These are phyloP conservation scores for Galerucella pusilla DNA, from an alignment of 2,888 invertebrate genomes.

Conservation along the genomic window DNA sequence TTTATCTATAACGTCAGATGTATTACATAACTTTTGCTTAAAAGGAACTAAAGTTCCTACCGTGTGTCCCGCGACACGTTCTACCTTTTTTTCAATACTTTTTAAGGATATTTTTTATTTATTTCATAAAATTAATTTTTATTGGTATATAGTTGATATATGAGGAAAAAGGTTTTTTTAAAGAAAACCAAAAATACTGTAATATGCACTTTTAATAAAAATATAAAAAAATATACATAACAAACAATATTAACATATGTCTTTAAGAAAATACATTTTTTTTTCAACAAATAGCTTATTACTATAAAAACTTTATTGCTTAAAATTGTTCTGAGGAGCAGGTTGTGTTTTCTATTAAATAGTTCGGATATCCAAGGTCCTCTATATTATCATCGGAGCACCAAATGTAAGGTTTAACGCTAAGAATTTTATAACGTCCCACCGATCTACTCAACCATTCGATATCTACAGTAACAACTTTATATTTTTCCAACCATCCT, in stretches of 20 bases:
- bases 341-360: constrained; percentile 52
- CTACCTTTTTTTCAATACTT: no score
- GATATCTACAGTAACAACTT: constrained; percentile 60
- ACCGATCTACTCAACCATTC: constrained; percentile 62
- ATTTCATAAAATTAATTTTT: no score
- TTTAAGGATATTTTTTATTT: no score
- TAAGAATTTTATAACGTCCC: constrained; percentile 59
- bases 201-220: background rate
- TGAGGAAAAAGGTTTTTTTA: no score
- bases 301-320: no score
- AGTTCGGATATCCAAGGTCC: constrained; percentile 58
- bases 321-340: background rate
- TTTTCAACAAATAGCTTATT: no score
- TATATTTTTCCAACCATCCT: constrained; percentile 59
- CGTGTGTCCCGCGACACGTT: no score
- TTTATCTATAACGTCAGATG: no score
- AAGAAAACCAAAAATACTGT: background rate
- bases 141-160: no score
- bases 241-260: background rate
- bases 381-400: constrained; percentile 57
- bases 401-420: constrained; percentile 57
- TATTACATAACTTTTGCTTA: no score
- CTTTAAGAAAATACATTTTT: background rate
- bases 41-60: no score
- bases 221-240: background rate